These are phyloP conservation scores for Pristionchus entomophagus DNA, from an alignment of 2,888 invertebrate genomes.

Conservation along the genomic window DNA sequence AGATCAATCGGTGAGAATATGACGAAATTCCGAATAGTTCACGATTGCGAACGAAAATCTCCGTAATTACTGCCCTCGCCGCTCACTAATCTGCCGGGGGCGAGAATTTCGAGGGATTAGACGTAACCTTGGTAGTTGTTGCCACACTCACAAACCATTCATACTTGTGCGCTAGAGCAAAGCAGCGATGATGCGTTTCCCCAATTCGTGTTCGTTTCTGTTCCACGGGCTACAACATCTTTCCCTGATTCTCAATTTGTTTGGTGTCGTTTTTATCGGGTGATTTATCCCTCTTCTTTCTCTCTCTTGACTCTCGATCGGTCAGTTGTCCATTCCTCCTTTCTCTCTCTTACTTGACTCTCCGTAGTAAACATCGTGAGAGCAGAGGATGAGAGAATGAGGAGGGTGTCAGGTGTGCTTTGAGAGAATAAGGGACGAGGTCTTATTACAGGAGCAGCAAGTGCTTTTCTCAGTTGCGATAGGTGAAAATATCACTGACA, in stretches of 20 bases:
- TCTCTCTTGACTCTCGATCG: slow-evolving; percentile 8
- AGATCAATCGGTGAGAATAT: neutral
- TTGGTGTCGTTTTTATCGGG: slow-evolving; percentile 25
- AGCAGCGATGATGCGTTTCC: no score
- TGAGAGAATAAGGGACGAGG: neutral
- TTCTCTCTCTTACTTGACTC: slow-evolving; percentile 32
- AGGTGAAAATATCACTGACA: neutral
- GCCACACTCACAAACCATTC: no score
- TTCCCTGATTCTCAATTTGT: neutral
- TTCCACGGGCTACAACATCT: neutral
- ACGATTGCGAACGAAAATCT: no score
- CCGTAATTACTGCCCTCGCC: neutral
- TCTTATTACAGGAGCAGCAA: neutral
- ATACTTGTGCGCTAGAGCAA: no score
- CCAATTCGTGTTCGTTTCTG: neutral
- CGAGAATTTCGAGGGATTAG: neutral
- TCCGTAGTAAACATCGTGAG: slow-evolving; percentile 39
- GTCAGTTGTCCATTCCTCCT: slow-evolving; percentile 30
- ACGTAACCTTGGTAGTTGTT: neutral
- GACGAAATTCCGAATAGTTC: neutral
- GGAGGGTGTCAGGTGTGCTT: slow-evolving; percentile 34
- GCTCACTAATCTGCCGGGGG: neutral
- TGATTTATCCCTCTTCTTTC: slow-evolving; percentile 22
- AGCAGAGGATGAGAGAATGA: neutral
- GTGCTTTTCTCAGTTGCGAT: neutral